Evolutionary conservation across 53 echinoderm and acorn worm genomes (phyloP).

Genomic region (Holothuria leucospilota): DNA sequence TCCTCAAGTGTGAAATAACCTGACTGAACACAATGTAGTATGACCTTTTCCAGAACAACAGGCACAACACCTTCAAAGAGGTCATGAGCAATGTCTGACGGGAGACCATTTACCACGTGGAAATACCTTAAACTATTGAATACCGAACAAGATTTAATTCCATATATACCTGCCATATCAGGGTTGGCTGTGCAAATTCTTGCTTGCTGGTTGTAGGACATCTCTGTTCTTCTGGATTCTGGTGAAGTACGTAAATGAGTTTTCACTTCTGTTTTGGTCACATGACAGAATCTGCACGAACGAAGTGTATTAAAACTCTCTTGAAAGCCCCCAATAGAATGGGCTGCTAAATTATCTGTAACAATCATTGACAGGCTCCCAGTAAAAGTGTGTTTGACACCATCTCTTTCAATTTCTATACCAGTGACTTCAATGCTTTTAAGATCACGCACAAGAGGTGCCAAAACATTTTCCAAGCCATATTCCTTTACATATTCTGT

Average conservation of each 20-base stretch:
- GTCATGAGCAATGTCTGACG: slow-evolving; percentile 46
- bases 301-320: slow-evolving; percentile 31
- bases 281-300: slow-evolving; percentile 31
- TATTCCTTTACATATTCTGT: slow-evolving; percentile 24
- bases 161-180: slow-evolving; percentile 41
- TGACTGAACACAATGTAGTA: slow-evolving; percentile 52
- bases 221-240: background rate
- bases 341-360: slow-evolving; percentile 20
- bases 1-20: slow-evolving; percentile 57
- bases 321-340: slow-evolving; percentile 35
- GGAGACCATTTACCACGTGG: slow-evolving; percentile 31
- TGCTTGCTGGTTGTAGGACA: slow-evolving; percentile 30
- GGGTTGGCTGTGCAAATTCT: slow-evolving; percentile 8
- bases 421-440: background rate
- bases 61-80: slow-evolving; percentile 42
- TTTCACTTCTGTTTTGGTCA: background rate
- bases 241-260: slow-evolving; percentile 8
- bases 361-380: slow-evolving; percentile 17
- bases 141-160: slow-evolving; percentile 3
- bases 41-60: slow-evolving; percentile 33
- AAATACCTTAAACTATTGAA: background rate
- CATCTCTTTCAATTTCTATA: background rate
- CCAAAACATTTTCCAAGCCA: slow-evolving; percentile 5
- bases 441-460: slow-evolving; percentile 25
- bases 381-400: background rate